Evolutionary conservation across 2,113 vertebrate genomes (phyloP), one percentile per base, ranked within the genome.

Genomic region (Sapajus apella): DNA sequence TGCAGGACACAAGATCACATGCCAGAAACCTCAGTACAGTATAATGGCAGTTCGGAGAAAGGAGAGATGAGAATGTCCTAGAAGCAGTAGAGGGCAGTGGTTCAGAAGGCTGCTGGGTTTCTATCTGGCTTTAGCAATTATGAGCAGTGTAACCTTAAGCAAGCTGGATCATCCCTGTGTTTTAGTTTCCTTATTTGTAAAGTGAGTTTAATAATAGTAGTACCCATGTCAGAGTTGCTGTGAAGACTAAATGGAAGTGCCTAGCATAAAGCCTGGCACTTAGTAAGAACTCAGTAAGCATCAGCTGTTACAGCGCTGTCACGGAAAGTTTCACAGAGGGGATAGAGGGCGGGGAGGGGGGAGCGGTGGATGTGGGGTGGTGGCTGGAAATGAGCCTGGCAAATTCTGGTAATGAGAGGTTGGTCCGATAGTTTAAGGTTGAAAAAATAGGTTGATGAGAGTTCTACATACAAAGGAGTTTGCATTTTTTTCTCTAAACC

Each of bases 161-260:
- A 82, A 10, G 4, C 21, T 76, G 23, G 35, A 50, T 87, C 20
- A 58, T 84, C 50, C 79, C n/a, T 61, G 30, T 79, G 11, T 93
- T 96, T 94, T 40, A 56, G 85, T 84, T 88, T 73, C 32, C 52
- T 85, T 64, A 73, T 47, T 86, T 85, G 32, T 56, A 35, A 92
- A 72, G 47, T 80, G 20, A 95, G 30, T 55, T 88, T 88, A 79
- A 73, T 84, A 83, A 70, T 64, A 81, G 9, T 25, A 85, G 17
- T 52, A 23, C 58, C 17, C 13, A 11, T 10, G 16, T 80, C n/a
- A 66, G 61, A 56, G 30, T 95, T 76, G 75, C 64, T 58, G 17
- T 58, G 35, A 90, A 27, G 37, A n/a, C 45, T 85, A 32, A 90
- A 25, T 86, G 18, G n/a, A 77, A 79, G n/a, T 84, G 55, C 52